Percentiles rank a stretch among this genome's conserved stretches.
phyloP scores from a whole-genome alignment of 2,113 vertebrate species.

The Lucifuga dentata region DNA sequence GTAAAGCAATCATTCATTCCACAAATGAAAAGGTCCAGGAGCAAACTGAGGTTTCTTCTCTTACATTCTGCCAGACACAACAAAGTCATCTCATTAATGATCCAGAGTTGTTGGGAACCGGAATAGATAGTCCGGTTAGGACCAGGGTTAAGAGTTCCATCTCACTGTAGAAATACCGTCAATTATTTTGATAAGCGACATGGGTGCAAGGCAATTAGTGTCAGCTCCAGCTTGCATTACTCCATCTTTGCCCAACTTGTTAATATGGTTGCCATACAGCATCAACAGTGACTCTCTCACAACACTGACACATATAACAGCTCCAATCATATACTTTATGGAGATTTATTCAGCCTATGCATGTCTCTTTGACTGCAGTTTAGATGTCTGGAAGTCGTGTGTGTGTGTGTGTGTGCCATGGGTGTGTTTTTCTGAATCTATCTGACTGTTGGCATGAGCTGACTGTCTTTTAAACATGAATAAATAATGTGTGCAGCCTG shows the following conservation, averaged over 20 bases:
- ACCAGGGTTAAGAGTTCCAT: conserved; percentile 47
- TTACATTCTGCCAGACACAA: background rate
- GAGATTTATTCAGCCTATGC: conserved; percentile 65
- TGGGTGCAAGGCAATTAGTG: conserved; percentile 64
- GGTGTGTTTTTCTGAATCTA: background rate
- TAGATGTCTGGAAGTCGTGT: conserved; percentile 12
- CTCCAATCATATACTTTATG: conserved; percentile 58
- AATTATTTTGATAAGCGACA: conserved; percentile 70
- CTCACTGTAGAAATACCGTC: conserved; percentile 59
- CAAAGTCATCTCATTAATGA: conserved; percentile 51
- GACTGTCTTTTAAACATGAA: conserved; percentile 65
- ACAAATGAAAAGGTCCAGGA: too few species aligned
- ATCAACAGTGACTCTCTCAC: conserved; percentile 21
- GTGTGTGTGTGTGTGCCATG: conserved; percentile 20
- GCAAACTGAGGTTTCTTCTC: too few species aligned
- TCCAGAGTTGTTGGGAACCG: conserved; percentile 26
- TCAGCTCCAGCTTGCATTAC: conserved; percentile 47
- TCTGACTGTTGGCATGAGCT: conserved; percentile 32
- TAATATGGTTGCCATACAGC: conserved; percentile 49
- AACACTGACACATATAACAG: conserved; percentile 43
- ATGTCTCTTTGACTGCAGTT: conserved; percentile 36
- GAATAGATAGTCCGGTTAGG: background rate
- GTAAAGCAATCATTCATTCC: too few species aligned
- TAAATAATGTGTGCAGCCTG: conserved; percentile 63
- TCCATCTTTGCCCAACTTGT: conserved; percentile 44